Base-by-base conservation (phyloP, 1,140 invertebrate species). In the Drosophila varians region DNA sequence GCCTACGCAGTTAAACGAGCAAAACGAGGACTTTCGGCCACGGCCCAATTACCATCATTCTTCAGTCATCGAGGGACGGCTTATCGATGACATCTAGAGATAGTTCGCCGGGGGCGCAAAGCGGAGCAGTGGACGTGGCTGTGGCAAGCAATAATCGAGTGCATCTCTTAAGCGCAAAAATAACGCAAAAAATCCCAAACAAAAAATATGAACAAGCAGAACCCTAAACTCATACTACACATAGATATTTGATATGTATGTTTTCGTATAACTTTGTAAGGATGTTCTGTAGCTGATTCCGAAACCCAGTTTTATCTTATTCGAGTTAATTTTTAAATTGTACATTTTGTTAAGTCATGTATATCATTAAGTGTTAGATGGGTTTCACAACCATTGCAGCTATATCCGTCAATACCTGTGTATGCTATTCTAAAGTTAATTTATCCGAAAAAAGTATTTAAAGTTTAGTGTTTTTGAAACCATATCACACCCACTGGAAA, bases 21-120 rank as follows among this genome's bases (percentile, higher is more conserved):
- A 98, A 79, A 99, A 99, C 92, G 95, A 96, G 91, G 98, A 99
- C 92, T 99, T 98, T 92, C 94, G 96, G 1, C 95, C 95, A 28
- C 94, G 98, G 74, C 94, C 96, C 83, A 94, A 96, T 65, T 99
- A 98, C 92, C 97, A 99, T 92, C 97, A 98, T 90, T 96, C 96
- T 23, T 94, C 95, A 0, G 95, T 95, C 14, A 94, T 96, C n/a
- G 94, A 95, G 64, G 95, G 94, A 16, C 95, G 95, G 77, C 94
- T 95, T 70, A 94, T 96, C 42, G 90, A 91, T 64, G 90, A 90
- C 21, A 90, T 91, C 36, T 91, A 87, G 61, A 61, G 31, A 51
- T 36, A 23, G 40, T 19, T 42, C 34, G 25, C 16, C 18, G 19
- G 40, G 18, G 28, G 28, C 28, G 28, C 28, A 31, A 4, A 9